These are phyloP conservation scores for Rhopilema esculentum DNA, from an alignment of 30 jellyfish, hydroid and myxozoan species.

Conservation along the genomic window DNA sequence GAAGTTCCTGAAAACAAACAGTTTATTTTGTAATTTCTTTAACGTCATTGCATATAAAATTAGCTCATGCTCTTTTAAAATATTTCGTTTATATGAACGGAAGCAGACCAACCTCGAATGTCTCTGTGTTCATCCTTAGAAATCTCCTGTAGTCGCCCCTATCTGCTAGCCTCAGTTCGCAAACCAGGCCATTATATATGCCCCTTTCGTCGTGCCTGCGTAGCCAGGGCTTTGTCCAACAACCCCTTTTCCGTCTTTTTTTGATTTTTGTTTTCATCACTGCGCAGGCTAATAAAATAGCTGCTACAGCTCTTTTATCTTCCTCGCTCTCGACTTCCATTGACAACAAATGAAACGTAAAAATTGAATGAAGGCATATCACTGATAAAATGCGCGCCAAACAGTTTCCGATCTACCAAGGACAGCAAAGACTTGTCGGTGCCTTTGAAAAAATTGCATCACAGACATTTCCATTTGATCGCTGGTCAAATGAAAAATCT, in stretches of 20 bases:
- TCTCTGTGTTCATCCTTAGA: slow-evolving; percentile 60
- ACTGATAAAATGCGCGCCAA: slow-evolving; percentile 24
- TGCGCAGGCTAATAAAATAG: slow-evolving; percentile 20
- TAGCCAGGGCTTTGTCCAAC: slow-evolving; percentile 56
- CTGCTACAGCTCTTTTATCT: slow-evolving; percentile 30
- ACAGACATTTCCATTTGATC: slow-evolving; percentile 15
- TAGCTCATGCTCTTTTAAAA: background rate
- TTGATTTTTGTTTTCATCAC: background rate
- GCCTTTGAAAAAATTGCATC: slow-evolving; percentile 32
- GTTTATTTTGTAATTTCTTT: background rate
- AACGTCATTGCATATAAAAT: background rate
- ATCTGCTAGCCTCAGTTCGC: slow-evolving; percentile 50
- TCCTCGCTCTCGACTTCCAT: slow-evolving; percentile 21
- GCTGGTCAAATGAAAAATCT: slow-evolving; percentile 26
- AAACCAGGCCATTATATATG: slow-evolving; percentile 5
- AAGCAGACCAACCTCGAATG: slow-evolving; percentile 21
- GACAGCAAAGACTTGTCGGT: background rate
- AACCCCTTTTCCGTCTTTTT: slow-evolving; percentile 16
- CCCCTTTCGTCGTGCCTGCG: slow-evolving; percentile 33
- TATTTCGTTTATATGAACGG: slow-evolving; percentile 11
- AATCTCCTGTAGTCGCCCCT: slow-evolving; percentile 49
- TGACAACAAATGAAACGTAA: background rate
- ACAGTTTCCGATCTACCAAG: background rate
- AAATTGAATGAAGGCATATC: background rate
- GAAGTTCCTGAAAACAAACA: slow-evolving; percentile 38